phyloP scores from a whole-genome alignment of 2,888 invertebrate species.

The Cheilosia grossa region DNA sequence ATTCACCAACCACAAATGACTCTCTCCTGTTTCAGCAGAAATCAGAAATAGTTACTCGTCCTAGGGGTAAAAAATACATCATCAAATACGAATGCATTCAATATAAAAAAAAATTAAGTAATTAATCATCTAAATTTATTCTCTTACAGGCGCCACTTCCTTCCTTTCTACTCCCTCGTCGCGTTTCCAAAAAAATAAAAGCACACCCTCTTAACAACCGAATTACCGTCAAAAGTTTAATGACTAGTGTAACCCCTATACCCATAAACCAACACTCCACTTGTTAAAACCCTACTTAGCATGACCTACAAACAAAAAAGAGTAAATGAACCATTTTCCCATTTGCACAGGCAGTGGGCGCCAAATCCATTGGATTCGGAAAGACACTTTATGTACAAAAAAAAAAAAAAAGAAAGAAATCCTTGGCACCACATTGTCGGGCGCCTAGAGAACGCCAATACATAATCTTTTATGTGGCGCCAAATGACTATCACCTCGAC shows the following conservation, averaged over 20 bases:
- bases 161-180: background rate
- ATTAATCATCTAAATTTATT: background rate
- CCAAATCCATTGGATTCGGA: constrained; percentile 57
- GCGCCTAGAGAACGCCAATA: constrained; percentile 57
- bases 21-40: too few species aligned
- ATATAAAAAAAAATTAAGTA: background rate
- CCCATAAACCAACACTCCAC: constrained; percentile 19
- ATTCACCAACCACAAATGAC: too few species aligned
- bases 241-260: constrained; percentile 30
- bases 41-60: background rate
- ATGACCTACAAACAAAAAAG: constrained; percentile 59
- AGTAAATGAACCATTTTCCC: constrained; percentile 46
- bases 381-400: constrained; percentile 42
- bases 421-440: constrained; percentile 71
- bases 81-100: background rate
- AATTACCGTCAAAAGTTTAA: constrained; percentile 40
- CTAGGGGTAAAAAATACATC: background rate
- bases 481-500: constrained; percentile 64
- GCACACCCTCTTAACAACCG: constrained; percentile 13
- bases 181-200: background rate
- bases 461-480: constrained; percentile 70
- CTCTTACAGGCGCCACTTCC: background rate
- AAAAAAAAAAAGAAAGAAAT: constrained; percentile 18
- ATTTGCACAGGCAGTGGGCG: constrained; percentile 49
- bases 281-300: constrained; percentile 52